Conservation (phyloP, 23 tunicate species). For the Trididemnum miniatum region DNA sequence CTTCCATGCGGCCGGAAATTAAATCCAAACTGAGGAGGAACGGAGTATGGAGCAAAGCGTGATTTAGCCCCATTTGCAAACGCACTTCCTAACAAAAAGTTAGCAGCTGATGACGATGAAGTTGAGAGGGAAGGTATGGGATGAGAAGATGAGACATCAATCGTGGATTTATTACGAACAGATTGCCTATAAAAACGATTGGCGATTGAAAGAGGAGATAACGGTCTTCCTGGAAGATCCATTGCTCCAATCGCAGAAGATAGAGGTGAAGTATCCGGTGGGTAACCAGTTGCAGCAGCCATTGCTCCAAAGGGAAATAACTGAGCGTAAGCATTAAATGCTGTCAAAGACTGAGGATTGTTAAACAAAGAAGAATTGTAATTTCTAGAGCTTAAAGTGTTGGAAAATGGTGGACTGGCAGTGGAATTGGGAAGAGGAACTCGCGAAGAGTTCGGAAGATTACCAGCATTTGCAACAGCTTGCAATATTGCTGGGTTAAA, state of each 20-base stretch:
- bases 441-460: conserved; percentile 32
- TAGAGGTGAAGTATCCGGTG: not conserved
- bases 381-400: not conserved
- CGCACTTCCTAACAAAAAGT: not conserved
- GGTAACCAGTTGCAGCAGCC: conserved; percentile 63
- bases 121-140: conserved; percentile 25
- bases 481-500: conserved; percentile 79
- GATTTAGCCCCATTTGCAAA: conserved; percentile 36
- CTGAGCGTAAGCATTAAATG: conserved; percentile 78
- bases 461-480: conserved; percentile 73
- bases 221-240: conserved; percentile 41
- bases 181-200: conserved; percentile 74
- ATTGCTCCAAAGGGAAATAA: conserved; percentile 70
- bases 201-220: conserved; percentile 68
- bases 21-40: conserved; percentile 44
- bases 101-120: conserved; percentile 3
- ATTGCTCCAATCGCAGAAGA: conserved; percentile 38
- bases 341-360: conserved; percentile 49
- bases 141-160: conserved; percentile 36
- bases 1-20: conserved; percentile 7
- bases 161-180: conserved; percentile 7
- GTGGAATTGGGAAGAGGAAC: conserved; percentile 26
- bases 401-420: conserved; percentile 11
- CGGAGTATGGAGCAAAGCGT: conserved; percentile 54
- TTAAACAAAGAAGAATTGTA: conserved; percentile 21